phyloP scores from a whole-genome alignment of 2,113 vertebrate species.

The Oryzias javanicus region DNA sequence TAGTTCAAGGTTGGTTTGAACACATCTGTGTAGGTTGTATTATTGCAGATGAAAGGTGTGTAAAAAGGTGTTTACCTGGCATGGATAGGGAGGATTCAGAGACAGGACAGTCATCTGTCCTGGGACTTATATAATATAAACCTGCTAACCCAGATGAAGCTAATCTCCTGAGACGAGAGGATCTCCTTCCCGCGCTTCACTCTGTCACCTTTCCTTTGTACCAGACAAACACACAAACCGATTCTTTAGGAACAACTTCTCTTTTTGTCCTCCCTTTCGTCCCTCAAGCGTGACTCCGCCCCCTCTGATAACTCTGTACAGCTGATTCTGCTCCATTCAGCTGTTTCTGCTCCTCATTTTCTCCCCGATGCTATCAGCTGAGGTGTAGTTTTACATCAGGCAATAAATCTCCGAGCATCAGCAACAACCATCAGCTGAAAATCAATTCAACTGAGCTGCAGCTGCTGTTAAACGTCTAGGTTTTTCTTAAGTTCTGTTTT shows the following conservation, averaged over 20 bases:
- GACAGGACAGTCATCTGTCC: slow-evolving; percentile 51
- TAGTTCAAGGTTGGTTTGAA: too few species aligned
- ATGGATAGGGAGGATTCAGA: neutral
- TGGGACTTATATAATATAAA: slow-evolving; percentile 63
- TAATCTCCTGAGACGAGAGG: slow-evolving; percentile 66
- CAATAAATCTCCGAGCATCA: slow-evolving; percentile 29
- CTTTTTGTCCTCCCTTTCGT: slow-evolving; percentile 3
- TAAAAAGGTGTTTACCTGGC: slow-evolving; percentile 5
- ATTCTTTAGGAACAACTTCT: slow-evolving; percentile 10
- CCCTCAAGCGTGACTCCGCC: neutral
- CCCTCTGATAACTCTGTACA: slow-evolving; percentile 15
- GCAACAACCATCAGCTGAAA: slow-evolving; percentile 17
- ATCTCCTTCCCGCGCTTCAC: slow-evolving; percentile 49
- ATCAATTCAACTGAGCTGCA: slow-evolving; percentile 8
- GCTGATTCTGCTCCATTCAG: slow-evolving; percentile 19
- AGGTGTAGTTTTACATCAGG: slow-evolving; percentile 18
- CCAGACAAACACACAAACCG: neutral
- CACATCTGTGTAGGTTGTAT: too few species aligned
- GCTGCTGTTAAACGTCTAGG: slow-evolving; percentile 17
- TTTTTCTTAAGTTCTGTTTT: neutral
- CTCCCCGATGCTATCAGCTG: slow-evolving; percentile 7
- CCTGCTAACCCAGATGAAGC: slow-evolving; percentile 64
- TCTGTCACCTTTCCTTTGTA: slow-evolving; percentile 21
- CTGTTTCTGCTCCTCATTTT: slow-evolving; percentile 21
- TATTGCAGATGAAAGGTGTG: neutral